Conservation (phyloP, 1,140 invertebrate genomes). For the Drosophila kepulauana region DNA sequence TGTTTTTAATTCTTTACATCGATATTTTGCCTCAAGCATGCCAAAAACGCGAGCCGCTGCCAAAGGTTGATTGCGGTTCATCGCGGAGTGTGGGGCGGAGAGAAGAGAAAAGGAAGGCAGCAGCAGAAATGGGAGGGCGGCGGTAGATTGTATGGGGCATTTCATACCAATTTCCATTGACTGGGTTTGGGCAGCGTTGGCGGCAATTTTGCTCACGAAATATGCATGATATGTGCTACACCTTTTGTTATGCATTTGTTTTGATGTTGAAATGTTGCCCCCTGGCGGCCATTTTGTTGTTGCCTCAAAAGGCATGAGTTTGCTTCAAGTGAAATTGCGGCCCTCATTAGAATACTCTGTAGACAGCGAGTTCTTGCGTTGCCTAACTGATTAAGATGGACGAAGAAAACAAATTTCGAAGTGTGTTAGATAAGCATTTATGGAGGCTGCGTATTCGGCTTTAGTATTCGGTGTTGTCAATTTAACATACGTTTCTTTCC, state of each 20-base stretch:
- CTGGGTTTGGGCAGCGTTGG: constrained; percentile 46
- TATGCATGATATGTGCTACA: constrained; percentile 82
- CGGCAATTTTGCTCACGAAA: constrained; percentile 75
- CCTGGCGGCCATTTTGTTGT: constrained; percentile 45
- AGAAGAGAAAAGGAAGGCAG: no score
- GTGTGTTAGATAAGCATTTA: no score
- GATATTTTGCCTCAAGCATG: constrained; percentile 74
- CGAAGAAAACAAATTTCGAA: no score
- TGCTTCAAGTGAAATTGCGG: constrained; percentile 18
- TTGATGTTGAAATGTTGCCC: constrained; percentile 73
- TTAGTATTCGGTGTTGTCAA: no score
- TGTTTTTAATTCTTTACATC: constrained; percentile 84
- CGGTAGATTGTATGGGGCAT: not conserved
- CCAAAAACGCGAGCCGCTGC: constrained; percentile 80
- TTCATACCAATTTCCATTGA: constrained; percentile 28
- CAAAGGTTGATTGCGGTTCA: constrained; percentile 76
- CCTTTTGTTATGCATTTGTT: constrained; percentile 82
- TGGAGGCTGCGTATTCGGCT: no score
- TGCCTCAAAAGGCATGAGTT: constrained; percentile 21
- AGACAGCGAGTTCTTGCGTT: no score
- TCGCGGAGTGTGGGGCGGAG: not conserved
- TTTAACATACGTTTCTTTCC: no score
- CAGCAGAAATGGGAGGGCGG: not conserved
- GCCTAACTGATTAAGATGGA: no score
- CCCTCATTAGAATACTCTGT: constrained; percentile 17